Percentiles rank a stretch among this genome's conserved stretches.
These are phyloP conservation scores for Corythornis vintsioides DNA, from an alignment of 2,113 vertebrate species.

Conservation along the genomic window DNA sequence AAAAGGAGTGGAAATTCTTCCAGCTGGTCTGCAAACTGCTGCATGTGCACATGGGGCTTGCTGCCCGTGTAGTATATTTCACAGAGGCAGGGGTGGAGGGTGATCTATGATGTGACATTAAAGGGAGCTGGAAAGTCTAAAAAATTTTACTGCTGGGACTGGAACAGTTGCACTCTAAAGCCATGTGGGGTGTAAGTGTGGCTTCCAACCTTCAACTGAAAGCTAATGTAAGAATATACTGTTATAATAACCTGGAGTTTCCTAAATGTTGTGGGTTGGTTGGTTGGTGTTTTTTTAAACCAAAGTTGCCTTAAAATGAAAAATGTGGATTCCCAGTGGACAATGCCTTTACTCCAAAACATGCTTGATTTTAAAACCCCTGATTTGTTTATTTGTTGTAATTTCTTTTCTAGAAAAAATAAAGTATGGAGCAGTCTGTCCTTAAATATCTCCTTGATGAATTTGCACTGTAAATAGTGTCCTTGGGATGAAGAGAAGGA, in stretches of 20 bases:
- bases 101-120: constrained; percentile 10
- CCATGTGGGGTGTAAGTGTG: background rate
- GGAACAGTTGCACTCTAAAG: background rate
- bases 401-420: background rate
- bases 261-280: background rate
- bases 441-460: background rate
- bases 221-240: background rate
- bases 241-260: background rate
- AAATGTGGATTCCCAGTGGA: background rate
- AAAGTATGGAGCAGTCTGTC: background rate
- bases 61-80: constrained; percentile 41
- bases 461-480: background rate
- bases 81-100: background rate
- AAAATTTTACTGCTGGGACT: background rate
- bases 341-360: background rate
- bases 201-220: background rate
- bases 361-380: background rate
- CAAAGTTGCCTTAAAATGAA: background rate
- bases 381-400: background rate
- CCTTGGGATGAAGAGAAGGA: background rate
- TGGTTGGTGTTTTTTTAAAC: background rate
- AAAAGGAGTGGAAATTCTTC: constrained; percentile 77
- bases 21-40: background rate
- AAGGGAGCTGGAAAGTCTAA: background rate
- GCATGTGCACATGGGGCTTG: background rate